Evolutionary conservation across 2,888 invertebrate species (phyloP), one percentile per base, ranked within the genome.

Genomic region (Agriopis leucophaearia): DNA sequence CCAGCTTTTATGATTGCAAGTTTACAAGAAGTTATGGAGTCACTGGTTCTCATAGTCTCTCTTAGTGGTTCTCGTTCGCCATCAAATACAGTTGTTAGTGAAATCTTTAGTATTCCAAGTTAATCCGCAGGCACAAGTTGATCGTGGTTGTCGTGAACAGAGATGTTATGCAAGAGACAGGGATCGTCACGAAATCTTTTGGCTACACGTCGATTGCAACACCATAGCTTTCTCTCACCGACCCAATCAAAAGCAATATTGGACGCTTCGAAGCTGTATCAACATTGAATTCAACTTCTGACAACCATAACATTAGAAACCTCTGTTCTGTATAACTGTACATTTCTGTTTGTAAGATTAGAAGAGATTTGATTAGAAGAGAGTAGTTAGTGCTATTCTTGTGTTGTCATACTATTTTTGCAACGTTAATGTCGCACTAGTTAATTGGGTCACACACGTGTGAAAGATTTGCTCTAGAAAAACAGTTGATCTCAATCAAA

Each of bases 131-230:
- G 27, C 27, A 27, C 5, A 78, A 72, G 70, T 75, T 77, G 77
- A 71, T 80, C 80, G 77, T 79, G 78, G 78, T 82, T 74, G 84
- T 77, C 74, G 83, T 81, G 79, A 84, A 81, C 78, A 79, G 78
- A 79, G 80, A 77, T 80, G 79, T 91, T 91, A 86, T 86, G 91
- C 86, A 92, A 92, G 84, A 84, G 77, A 75, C 82, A 78, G 83
- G 78, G 80, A 77, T 81, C 86, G 88, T 87, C 89, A 88, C 89
- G 88, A 88, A 89, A 88, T 89, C 88, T 90, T 88, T 88, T 84
- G 87, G 85, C 86, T 87, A 78, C 80, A 82, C 81, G 81, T 79
- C 81, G 80, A 71, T 79, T 81, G 75, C 70, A 85, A 88, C 87
- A 89, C 87, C 84, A 83, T 84, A 82, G 88, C 92, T 92, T 91